phyloP scores from a whole-genome alignment of 2,113 vertebrate species.

The Aramus guarauna region DNA sequence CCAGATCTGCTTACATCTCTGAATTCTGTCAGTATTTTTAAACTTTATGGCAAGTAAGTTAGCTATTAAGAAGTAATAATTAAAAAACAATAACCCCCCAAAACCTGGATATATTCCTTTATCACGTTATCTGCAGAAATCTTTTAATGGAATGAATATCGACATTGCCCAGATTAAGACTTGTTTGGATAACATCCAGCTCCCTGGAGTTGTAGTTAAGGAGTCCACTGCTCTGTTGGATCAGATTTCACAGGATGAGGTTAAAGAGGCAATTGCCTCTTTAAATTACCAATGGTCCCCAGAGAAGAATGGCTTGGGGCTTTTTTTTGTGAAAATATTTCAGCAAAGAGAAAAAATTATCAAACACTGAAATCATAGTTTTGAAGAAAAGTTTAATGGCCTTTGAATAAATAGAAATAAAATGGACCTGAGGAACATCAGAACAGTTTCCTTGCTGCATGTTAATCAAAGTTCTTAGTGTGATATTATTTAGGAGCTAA shows the following conservation, averaged over 20 bases:
- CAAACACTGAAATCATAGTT: not conserved
- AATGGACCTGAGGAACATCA: not conserved
- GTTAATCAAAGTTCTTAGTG: not conserved
- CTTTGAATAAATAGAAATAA: not conserved
- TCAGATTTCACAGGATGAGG: slow-evolving; percentile 12
- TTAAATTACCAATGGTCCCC: not conserved
- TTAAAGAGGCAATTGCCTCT: slow-evolving; percentile 18
- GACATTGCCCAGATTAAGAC: not conserved
- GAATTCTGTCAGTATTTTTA: not conserved
- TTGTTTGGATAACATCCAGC: not conserved
- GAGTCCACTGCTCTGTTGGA: not conserved
- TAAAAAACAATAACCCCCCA: not conserved
- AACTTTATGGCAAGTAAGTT: not conserved
- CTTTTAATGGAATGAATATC: not conserved
- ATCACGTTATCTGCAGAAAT: not conserved
- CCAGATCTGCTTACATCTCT: not conserved
- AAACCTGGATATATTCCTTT: not conserved
- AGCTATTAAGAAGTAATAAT: not conserved
- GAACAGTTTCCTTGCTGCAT: not conserved
- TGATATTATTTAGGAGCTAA: not conserved
- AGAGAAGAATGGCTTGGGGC: not conserved
- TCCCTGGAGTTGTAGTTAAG: slow-evolving; percentile 8
- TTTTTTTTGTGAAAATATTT: not conserved
- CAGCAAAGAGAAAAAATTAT: not conserved
- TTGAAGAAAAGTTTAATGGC: not conserved